Conservation (phyloP, 2,797 vertebrate species). For the Oreochromis grahami region DNA sequence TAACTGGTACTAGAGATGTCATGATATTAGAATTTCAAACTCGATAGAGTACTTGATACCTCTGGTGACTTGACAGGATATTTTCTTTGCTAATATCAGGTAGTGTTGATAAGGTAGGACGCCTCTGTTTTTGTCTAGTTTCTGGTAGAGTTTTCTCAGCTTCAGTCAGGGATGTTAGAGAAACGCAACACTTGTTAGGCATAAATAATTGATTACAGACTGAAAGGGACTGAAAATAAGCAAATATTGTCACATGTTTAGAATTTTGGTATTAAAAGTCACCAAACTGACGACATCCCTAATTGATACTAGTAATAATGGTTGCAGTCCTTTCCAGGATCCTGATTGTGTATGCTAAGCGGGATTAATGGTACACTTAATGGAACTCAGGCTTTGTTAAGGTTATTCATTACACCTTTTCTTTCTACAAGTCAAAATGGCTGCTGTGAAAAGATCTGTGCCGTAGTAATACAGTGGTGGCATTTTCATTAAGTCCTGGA, state of each 20-base stretch:
- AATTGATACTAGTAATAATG: not conserved
- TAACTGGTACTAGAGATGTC: not conserved
- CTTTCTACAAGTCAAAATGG: not conserved
- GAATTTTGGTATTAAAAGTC: not conserved
- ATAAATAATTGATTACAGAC: not conserved
- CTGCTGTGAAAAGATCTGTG: not conserved
- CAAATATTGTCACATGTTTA: not conserved
- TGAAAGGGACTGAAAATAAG: not conserved
- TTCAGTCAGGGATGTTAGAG: not conserved
- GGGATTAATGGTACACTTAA: not conserved
- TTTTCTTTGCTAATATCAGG: not conserved
- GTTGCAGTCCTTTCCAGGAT: not conserved
- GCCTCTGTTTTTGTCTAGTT: not conserved
- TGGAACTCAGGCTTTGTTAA: not conserved
- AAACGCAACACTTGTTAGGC: not conserved
- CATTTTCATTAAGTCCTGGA: not conserved
- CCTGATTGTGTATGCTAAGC: not conserved
- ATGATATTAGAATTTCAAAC: not conserved
- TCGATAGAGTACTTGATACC: not conserved
- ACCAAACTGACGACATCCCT: fast-evolving
- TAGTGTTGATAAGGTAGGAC: not conserved
- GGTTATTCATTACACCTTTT: not conserved
- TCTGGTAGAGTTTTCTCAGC: not conserved
- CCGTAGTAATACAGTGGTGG: not conserved
- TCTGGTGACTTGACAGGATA: not conserved